Evolutionary conservation across 2,888 invertebrate species (phyloP), one percentile per base, ranked within the genome.

Genomic region (Cantharis nigra): DNA sequence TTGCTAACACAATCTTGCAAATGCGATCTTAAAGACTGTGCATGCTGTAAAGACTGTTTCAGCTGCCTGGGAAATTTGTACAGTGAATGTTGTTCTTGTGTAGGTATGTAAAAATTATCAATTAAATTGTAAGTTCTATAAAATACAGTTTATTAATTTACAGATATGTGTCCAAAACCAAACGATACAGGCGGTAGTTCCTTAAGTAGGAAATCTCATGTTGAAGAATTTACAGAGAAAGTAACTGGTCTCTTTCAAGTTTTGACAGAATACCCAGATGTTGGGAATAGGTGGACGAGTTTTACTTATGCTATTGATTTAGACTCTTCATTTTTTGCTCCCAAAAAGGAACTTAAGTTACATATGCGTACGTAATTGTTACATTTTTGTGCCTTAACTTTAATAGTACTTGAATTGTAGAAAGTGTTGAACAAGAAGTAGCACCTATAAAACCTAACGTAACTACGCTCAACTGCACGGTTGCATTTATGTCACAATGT

Each of bases 1-100:
- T 95, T 98, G 93, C 90, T 98, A 80, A 98, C 98, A 13, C 96
- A 97, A 87, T 96, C 97, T 71, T 98, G 98, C 90, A 97, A 97
- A 88, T 98, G 98, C 89, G 97, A 98, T 87, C 90, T 97, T 84
- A 94, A 93, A 85, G 96, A 96, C 87, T 97, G 97, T 87, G 94
- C 96, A n/a, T 98, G 98, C 87, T 98, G 97, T 89, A 95, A 95
- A 85, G 97, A 98, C 87, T 98, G 98, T 86, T 95, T 94, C 84
- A 94, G 93, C 85, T 98, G 98, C 86, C 91, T 98, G 76, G 95
- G 94, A 82, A 94, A 94, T 84, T 91, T 97, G 71, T 98, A 97
- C 88, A 94, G 93, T 81, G 97, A 98, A 88, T 98, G 98, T 89
- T 98, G 98, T 87, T 97, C 97, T 74, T 98, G 98, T 91, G 97